Conservation (phyloP, 2,888 invertebrate species). For the Leucoma salicis region DNA sequence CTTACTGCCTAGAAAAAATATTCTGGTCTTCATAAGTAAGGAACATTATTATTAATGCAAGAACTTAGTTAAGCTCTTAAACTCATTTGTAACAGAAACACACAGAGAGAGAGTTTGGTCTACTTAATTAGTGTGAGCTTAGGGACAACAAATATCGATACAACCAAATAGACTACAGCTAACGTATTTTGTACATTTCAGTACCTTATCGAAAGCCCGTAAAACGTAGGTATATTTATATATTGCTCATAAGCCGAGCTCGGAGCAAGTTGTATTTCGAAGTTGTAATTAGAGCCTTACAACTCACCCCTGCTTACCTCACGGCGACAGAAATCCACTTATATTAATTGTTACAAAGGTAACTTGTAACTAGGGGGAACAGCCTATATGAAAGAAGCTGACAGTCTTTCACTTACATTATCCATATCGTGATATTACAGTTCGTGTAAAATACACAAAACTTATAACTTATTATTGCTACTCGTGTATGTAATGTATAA, state of each 20-base stretch:
- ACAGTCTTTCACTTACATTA: conserved; percentile 15
- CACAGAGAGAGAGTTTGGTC: no score
- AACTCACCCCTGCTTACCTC: conserved; percentile 23
- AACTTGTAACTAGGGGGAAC: conserved; percentile 33
- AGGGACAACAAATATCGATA: not conserved
- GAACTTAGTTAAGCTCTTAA: no score
- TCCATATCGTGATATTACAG: not conserved
- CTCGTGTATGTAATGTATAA: no score
- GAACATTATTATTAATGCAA: no score
- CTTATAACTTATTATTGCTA: no score
- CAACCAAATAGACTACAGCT: not conserved
- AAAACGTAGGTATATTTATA: conserved; percentile 14
- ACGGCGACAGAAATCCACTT: conserved; percentile 29
- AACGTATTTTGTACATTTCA: conserved; percentile 11
- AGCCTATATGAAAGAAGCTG: conserved; percentile 34
- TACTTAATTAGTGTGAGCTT: not conserved
- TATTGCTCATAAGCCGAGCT: conserved; percentile 20
- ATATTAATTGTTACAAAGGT: conserved; percentile 48
- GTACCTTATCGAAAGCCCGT: conserved; percentile 7
- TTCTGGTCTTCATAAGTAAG: no score
- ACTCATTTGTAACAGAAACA: no score
- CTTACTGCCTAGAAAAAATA: no score
- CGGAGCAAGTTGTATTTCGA: conserved; percentile 15
- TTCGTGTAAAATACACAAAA: no score
- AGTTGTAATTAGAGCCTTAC: conserved; percentile 26